Evolutionary conservation across 2,113 vertebrate genomes (phyloP), one percentile per base, ranked within the genome.

Genomic region (Galeopterus variegatus): DNA sequence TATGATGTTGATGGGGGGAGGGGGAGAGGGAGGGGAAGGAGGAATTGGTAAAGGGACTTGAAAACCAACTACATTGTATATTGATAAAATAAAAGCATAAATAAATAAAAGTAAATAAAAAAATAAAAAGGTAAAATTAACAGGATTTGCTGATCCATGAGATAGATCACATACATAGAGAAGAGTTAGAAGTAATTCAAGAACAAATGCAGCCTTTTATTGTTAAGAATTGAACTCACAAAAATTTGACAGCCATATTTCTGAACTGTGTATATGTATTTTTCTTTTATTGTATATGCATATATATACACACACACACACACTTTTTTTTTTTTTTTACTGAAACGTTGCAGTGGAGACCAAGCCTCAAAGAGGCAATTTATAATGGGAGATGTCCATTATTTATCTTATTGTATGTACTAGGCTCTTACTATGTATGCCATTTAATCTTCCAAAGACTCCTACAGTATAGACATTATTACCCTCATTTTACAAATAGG

Each of bases 101-200:
- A 41, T 41, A 41, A 41, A 41, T 41, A 41, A 41, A 41, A 41
- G 41, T 41, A 41, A 41, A 41, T 41, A 41, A 41, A 41, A 41
- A 41, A 41, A 41, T 86, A n/a, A 81, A 96, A 81, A 58, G 31
- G 4, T 41, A 33, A 81, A 70, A 88, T 70, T 26, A 58, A 24
- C 0, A 62, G 41, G 11, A 72, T 64, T 69, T 96, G 21, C 18
- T 86, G 18, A 83, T 41, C 0, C 0, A 45, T 75, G 12, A 24
- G 2, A n/a, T n/a, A n/a, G n/a, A n/a, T n/a, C n/a, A n/a, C n/a
- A n/a, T 77, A 24, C 19, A 9, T 21, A 24, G n/a, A 77, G 41
- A 50, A 80, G 28, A 93, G 6, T 82, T 60, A 67, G 69, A 94
- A 96, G 4, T 33, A 60, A 93, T 50, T 77, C 28, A 89, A 73